phyloP scores from a whole-genome alignment of 2,888 invertebrate genomes.

The Apodemia zela region DNA sequence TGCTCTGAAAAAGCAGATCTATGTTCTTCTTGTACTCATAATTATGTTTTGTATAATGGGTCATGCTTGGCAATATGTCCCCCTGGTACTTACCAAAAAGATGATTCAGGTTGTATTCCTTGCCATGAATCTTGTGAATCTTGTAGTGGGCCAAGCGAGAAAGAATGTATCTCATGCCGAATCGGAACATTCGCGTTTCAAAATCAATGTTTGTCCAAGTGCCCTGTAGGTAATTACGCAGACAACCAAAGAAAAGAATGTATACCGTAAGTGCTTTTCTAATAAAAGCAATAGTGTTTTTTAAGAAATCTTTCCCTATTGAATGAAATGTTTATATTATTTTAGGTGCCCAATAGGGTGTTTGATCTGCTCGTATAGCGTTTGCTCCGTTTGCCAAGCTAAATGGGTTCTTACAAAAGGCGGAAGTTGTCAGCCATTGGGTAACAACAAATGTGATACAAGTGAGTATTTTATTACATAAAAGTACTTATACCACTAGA shows the following conservation, averaged over 20 bases:
- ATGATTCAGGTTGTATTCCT: conserved; percentile 89
- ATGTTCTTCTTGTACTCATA: conserved; percentile 93
- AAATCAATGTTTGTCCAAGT: conserved; percentile 86
- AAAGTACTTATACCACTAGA: neutral
- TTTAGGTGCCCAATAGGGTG: conserved; percentile 88
- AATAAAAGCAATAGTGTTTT: conserved; percentile 27
- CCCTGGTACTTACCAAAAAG: conserved; percentile 89
- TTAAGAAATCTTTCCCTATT: conserved; percentile 27
- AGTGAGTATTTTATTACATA: conserved; percentile 73
- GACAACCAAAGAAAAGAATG: conserved; percentile 90
- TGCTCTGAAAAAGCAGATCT: conserved; percentile 91
- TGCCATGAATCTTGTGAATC: conserved; percentile 91
- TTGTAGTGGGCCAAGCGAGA: conserved; percentile 88
- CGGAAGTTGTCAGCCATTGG: conserved; percentile 86
- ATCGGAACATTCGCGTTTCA: conserved; percentile 85
- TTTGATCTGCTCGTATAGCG: conserved; percentile 84
- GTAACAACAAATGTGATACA: conserved; percentile 87
- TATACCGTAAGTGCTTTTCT: conserved; percentile 70
- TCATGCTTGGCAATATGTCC: conserved; percentile 93
- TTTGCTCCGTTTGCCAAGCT: conserved; percentile 86
- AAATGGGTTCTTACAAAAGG: conserved; percentile 89
- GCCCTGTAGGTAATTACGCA: conserved; percentile 86
- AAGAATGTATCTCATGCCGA: conserved; percentile 90
- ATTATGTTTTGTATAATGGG: conserved; percentile 90
- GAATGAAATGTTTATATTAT: conserved; percentile 35